These are phyloP conservation scores for Palythoa heliodiscus DNA, from an alignment of 92 coral and sea anemone genomes.

Conservation along the genomic window DNA sequence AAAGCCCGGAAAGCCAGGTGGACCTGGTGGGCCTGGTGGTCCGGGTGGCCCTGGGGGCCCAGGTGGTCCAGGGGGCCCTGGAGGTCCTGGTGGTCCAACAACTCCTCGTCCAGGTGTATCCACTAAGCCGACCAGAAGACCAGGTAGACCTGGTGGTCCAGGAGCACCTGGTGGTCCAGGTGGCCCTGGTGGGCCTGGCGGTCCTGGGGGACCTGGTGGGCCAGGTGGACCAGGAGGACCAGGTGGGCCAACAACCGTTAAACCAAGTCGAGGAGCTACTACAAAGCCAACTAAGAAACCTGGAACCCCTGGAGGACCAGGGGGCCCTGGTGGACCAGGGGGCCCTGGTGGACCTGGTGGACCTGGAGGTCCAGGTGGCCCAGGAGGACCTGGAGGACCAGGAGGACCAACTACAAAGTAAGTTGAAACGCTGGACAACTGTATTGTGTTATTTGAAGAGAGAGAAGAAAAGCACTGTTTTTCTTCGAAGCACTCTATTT, in stretches of 20 bases:
- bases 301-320: conserved; percentile 58
- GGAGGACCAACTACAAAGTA: conserved; percentile 57
- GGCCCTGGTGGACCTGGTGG: conserved; percentile 53
- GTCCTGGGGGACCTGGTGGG: conserved; percentile 57
- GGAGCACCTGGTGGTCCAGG: conserved; percentile 90
- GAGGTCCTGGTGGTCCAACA: conserved; percentile 79
- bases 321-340: conserved; percentile 76
- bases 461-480: no score
- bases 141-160: conserved; percentile 79
- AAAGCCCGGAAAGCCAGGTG: conserved; percentile 46
- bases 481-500: background rate
- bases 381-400: conserved; percentile 81
- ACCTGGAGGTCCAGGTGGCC: conserved; percentile 76
- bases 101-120: conserved; percentile 30
- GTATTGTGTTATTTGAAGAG: background rate
- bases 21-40: conserved; percentile 77
- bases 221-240: conserved; percentile 91
- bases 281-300: conserved; percentile 41
- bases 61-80: conserved; percentile 69
- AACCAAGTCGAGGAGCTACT: conserved; percentile 50
- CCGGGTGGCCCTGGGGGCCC: conserved; percentile 84
- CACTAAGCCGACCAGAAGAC: conserved; percentile 48
- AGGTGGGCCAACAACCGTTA: conserved; percentile 70
- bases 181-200: conserved; percentile 47
- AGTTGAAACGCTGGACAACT: background rate